Evolutionary conservation across 2,888 invertebrate genomes (phyloP), one percentile per base, ranked within the genome.

Genomic region (Cyclophora punctaria): DNA sequence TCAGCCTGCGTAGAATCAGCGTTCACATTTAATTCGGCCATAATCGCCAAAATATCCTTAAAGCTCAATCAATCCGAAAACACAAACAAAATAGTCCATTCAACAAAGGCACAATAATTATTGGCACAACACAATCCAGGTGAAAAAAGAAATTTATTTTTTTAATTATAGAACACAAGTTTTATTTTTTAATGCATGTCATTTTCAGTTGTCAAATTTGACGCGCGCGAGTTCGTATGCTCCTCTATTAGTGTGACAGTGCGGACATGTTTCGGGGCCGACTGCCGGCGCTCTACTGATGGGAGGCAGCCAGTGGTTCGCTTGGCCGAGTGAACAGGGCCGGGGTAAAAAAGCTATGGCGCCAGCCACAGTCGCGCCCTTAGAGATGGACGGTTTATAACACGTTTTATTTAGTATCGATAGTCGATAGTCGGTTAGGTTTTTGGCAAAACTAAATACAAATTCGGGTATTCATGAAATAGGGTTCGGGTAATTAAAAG

Each of bases 281-380:
- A 7, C 44, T 20, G 1, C 2, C 6, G 44, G 71, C 72, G 75
- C 69, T 75, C 77, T 71, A 87, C 87, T 86, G 75, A 66, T 67
- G 67, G 63, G 65, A 64, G 71, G 66, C 64, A 62, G 68, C 70
- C 69, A 65, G 64, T 71, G 64, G 71, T 75, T 75, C 75, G 71
- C 78, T 79, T 78, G 77, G 71, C 70, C 61, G 69, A 73, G 67
- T 68, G 63, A 63, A 63, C 62, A 67, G 70, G 65, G 67, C 70
- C 79, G 73, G 84, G 83, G 84, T 83, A 84, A 87, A 86, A 86
- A 86, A 84, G 82, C 33, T 75, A 68, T 83, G 87, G 88, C 88
- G 88, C 88, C 88, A 88, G 71, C 70, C 20, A 73, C 71, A 67
- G 84, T 82, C 85, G 83, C 80, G 87, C 85, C 85, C 84, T 80